A percentile compares a stretch with the other conserved stretches of the same genome.
These are phyloP conservation scores for Masticophis lateralis DNA, from an alignment of 2,797 vertebrate species.

Conservation along the genomic window DNA sequence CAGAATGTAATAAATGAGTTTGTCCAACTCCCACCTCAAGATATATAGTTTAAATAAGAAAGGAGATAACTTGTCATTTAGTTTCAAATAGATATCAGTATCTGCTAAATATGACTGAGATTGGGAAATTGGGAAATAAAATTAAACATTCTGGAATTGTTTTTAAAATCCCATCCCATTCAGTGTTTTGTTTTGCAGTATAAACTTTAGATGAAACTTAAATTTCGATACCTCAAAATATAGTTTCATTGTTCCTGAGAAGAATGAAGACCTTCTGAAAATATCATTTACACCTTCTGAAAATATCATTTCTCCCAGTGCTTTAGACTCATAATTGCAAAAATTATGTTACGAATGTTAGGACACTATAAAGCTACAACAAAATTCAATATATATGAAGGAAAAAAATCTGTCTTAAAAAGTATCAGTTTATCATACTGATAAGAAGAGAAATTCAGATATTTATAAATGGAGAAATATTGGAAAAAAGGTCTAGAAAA, in stretches of 20 bases:
- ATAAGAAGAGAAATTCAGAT: neutral
- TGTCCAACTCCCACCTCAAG: neutral
- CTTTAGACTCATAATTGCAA: neutral
- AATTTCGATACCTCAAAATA: neutral
- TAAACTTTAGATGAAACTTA: neutral
- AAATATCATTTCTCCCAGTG: neutral
- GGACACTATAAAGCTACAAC: neutral
- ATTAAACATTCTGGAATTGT: neutral
- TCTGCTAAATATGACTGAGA: neutral
- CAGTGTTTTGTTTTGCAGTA: neutral
- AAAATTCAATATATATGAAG: neutral
- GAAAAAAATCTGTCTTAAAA: neutral
- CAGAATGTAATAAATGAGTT: neutral
- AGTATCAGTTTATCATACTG: neutral
- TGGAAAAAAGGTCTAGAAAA: neutral
- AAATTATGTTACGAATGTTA: neutral
- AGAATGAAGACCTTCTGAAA: neutral
- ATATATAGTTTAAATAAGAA: neutral
- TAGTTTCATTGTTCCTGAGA: neutral
- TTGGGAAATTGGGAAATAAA: neutral
- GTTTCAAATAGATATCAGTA: neutral
- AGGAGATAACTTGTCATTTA: neutral
- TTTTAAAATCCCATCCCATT: neutral
- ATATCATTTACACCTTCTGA: neutral
- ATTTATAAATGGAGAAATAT: neutral